These are phyloP conservation scores for Malacoraja senta DNA, from an alignment of 2,797 vertebrate genomes.

Conservation along the genomic window DNA sequence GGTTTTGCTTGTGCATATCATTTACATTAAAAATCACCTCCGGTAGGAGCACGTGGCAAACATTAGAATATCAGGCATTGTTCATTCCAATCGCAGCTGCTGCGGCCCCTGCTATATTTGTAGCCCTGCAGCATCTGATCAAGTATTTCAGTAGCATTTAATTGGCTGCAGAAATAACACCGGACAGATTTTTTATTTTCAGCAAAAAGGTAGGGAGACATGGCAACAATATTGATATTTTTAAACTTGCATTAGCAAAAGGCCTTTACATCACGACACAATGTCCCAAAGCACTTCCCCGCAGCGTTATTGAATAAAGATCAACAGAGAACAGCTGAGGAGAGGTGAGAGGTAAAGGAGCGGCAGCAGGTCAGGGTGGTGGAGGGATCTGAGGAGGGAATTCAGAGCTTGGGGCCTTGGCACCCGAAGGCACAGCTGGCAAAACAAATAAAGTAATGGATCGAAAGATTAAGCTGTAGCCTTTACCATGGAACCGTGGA, in stretches of 20 bases:
- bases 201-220: neutral
- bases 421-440: neutral
- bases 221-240: too few species aligned
- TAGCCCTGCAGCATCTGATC: neutral
- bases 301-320: too few species aligned
- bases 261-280: too few species aligned
- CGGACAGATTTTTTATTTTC: neutral
- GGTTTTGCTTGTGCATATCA: conserved; percentile 52
- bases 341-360: too few species aligned
- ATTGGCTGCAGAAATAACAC: neutral
- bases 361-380: neutral
- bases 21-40: conserved; percentile 49
- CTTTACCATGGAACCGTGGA: neutral
- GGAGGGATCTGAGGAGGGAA: neutral
- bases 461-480: neutral
- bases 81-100: neutral
- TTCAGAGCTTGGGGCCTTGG: neutral
- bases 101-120: neutral
- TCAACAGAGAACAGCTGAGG: too few species aligned
- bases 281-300: too few species aligned
- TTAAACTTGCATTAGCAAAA: too few species aligned
- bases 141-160: neutral
- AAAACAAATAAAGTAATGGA: neutral
- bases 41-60: neutral
- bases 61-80: neutral